These are phyloP conservation scores for Drosophila grimshawi DNA, from an alignment of 1,140 invertebrate species.

Conservation along the genomic window DNA sequence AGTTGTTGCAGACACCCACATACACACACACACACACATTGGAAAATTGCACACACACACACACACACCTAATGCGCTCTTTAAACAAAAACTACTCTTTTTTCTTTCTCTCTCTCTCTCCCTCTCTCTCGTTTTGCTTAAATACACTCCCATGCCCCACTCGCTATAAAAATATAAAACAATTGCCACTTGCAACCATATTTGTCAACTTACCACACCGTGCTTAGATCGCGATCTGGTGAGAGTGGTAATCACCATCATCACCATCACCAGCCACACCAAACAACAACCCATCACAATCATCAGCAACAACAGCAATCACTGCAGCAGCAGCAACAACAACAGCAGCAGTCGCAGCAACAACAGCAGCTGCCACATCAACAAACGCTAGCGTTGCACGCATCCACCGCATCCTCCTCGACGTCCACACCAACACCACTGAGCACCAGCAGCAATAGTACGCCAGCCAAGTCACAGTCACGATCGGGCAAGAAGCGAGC, in stretches of 20 bases:
- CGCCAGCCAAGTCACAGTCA: conserved; percentile 57
- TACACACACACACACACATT: conserved; percentile 1
- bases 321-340: conserved; percentile 46
- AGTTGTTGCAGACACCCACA: conserved; percentile 10
- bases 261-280: conserved; percentile 41
- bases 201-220: conserved; percentile 3
- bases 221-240: conserved; percentile 80
- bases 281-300: conserved; percentile 48
- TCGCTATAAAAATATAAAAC: conserved; percentile 3
- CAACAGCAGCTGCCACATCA: conserved; percentile 29
- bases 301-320: conserved; percentile 40
- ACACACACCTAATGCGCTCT: conserved; percentile 24
- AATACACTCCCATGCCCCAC: conserved; percentile 8
- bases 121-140: conserved; percentile 66
- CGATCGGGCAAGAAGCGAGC: conserved; percentile 80
- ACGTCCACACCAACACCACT: conserved; percentile 22
- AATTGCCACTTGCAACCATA: neutral
- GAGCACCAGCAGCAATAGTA: conserved; percentile 18
- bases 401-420: conserved; percentile 30
- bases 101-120: conserved; percentile 48
- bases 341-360: conserved; percentile 42
- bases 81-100: conserved; percentile 46
- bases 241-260: conserved; percentile 75
- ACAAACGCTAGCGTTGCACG: conserved; percentile 17
- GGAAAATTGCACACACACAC: neutral